Conservation (phyloP, 2,797 vertebrate genomes). For the Pseudopleuronectes americanus region DNA sequence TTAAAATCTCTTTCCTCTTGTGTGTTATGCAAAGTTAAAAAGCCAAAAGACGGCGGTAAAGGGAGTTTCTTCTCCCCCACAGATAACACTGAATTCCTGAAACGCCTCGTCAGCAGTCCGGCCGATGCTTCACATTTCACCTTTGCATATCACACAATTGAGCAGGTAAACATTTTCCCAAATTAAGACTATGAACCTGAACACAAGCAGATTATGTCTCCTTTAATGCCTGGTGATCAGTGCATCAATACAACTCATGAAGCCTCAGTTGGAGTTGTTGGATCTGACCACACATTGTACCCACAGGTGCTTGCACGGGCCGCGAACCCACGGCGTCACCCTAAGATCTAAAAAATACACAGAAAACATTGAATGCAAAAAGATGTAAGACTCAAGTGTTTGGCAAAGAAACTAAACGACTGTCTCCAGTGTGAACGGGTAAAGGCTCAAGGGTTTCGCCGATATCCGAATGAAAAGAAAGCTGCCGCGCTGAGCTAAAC, state of each 20-base stretch:
- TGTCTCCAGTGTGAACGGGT: conserved; percentile 36
- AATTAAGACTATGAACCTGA: too few relatives aligned
- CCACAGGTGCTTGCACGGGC: conserved; percentile 25
- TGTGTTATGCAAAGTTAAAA: too few relatives aligned
- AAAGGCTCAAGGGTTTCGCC: conserved; percentile 45
- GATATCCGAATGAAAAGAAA: conserved; percentile 62
- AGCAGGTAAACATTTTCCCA: too few relatives aligned
- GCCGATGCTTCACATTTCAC: too few relatives aligned
- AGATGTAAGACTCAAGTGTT: conserved; percentile 64
- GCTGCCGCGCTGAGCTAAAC: conserved; percentile 61
- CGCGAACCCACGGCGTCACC: conserved; percentile 9
- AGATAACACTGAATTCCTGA: too few relatives aligned
- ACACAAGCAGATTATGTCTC: too few relatives aligned
- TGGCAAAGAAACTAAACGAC: conserved; percentile 65
- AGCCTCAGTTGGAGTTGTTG: neutral
- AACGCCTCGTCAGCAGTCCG: too few relatives aligned
- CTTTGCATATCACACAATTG: too few relatives aligned
- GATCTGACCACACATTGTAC: conserved; percentile 16
- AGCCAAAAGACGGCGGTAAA: too few relatives aligned
- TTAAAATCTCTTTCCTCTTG: too few relatives aligned
- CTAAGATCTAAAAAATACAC: conserved; percentile 14
- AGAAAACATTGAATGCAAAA: conserved; percentile 24
- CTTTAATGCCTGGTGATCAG: conserved; percentile 4
- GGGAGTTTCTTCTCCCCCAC: too few relatives aligned
- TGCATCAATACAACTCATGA: conserved; percentile 9